Evolutionary conservation across 2,797 vertebrate genomes (phyloP).

Genomic region (Tokudaia muenninki): DNA sequence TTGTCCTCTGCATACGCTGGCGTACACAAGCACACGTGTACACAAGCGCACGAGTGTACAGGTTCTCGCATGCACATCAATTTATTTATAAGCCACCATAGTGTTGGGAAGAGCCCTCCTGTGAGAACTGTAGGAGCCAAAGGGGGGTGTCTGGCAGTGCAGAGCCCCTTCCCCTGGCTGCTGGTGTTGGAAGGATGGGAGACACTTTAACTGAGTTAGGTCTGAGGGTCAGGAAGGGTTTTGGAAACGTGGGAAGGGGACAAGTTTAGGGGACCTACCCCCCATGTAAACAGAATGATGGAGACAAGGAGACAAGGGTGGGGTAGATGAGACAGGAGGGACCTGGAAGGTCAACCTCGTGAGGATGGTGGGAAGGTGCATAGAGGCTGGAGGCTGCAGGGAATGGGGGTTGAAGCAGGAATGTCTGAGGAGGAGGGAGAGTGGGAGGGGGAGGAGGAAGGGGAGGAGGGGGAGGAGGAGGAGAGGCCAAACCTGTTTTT

Average conservation of each 20-base stretch:
- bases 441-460: fast-evolving
- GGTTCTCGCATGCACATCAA: fast-evolving
- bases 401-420: not conserved
- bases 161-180: not conserved
- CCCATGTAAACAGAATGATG: not conserved
- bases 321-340: not conserved
- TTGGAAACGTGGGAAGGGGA: not conserved
- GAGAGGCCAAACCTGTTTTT: not conserved
- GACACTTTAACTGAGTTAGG: not conserved
- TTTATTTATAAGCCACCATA: not conserved
- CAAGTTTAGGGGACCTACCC: not conserved
- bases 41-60: not conserved
- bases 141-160: not conserved
- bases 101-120: not conserved
- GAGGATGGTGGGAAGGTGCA: not conserved
- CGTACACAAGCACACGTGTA: fast-evolving
- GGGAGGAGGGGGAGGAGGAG: not conserved
- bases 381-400: not conserved
- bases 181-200: not conserved
- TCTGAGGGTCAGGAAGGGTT: not conserved
- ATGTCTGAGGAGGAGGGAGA: not conserved
- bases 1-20: not conserved
- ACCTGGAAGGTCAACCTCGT: not conserved
- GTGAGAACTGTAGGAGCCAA: not conserved
- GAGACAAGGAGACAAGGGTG: not conserved